Percentiles rank a stretch among this genome's conserved stretches.
Conservation (phyloP, 2,113 vertebrate genomes). For the Lycocorax pyrrhopterus region DNA sequence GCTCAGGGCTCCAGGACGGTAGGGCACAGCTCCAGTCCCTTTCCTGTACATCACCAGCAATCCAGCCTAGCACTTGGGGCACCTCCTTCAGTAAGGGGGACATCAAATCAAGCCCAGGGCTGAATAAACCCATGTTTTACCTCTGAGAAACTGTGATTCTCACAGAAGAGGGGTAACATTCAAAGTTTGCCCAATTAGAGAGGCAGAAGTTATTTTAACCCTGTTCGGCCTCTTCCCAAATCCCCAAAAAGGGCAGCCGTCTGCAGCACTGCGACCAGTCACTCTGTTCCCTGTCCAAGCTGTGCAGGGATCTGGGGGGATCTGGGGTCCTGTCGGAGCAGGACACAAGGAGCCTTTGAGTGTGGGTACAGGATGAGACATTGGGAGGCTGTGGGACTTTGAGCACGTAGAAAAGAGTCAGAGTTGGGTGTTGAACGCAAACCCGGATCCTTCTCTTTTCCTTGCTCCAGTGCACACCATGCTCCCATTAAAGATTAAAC, state of each 20-base stretch:
- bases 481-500: conserved; percentile 37
- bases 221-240: not conserved
- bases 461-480: not conserved
- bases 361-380: not conserved
- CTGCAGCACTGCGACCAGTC: not conserved
- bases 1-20: not conserved
- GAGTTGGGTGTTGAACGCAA: not conserved
- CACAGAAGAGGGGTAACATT: not conserved
- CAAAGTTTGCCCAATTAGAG: not conserved
- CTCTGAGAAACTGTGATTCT: not conserved
- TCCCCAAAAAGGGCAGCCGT: not conserved
- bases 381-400: fast-evolving
- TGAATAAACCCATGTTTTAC: fast-evolving
- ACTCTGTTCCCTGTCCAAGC: not conserved
- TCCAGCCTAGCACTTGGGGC: not conserved
- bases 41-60: not conserved
- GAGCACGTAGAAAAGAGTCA: not conserved
- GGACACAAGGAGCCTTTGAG: not conserved
- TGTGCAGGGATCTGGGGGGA: not conserved
- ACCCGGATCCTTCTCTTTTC: fast-evolving
- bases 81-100: not conserved
- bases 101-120: not conserved
- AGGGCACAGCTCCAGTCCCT: not conserved
- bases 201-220: not conserved
- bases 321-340: fast-evolving